Evolutionary conservation across 2,888 invertebrate genomes (phyloP), one percentile per base, ranked within the genome.

Genomic region (Polietes domitor): DNA sequence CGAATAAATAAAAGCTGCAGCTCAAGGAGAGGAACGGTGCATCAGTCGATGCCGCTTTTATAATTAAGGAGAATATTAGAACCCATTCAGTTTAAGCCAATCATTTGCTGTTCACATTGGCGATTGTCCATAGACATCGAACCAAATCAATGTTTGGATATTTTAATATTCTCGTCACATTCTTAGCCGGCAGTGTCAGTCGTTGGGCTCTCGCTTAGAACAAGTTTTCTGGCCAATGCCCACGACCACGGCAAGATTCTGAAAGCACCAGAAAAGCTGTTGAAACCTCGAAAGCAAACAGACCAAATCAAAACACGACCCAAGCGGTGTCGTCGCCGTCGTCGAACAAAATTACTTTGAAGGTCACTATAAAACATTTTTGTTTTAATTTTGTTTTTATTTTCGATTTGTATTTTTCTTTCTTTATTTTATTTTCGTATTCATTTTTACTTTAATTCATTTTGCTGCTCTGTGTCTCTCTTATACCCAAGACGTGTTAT

Each of bases 341-440:
- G 24, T 43, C 68, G 41, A 68, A 68, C 68, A 41, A 26, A 80
- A 75, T 71, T 80, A 71, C 15, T 53, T 28, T 71, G 80, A 80
- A 80, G 80, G 80, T 80, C 80, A 63, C 26, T 50, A 37, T 70
- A 28, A 74, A 58, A 50, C 0, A 41, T 4, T 37, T 7, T 10
- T 19, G n/a, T n/a, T 58, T 63, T 61, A 70, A 32, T 43, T 74
- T 72, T 68, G 15, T 73, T 68, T 58, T 68, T 55, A 37, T 77
- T 50, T 41, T 71, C 26, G 1, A 19, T 58, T 68, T 26, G 17
- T 24, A 37, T 19, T 41, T 43, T 53, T 58, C 15, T 6, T 76
- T 21, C 5, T 65, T 1, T 76, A 15, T n/a, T 65, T 4, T 76
- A 17, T 55, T 77, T n/a, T n/a, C n/a, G n/a, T n/a, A n/a, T n/a